Percentiles rank a stretch among this genome's conserved stretches.
These are phyloP conservation scores for Smutsia temminckii DNA, from an alignment of 2,797 vertebrate genomes.

Conservation along the genomic window DNA sequence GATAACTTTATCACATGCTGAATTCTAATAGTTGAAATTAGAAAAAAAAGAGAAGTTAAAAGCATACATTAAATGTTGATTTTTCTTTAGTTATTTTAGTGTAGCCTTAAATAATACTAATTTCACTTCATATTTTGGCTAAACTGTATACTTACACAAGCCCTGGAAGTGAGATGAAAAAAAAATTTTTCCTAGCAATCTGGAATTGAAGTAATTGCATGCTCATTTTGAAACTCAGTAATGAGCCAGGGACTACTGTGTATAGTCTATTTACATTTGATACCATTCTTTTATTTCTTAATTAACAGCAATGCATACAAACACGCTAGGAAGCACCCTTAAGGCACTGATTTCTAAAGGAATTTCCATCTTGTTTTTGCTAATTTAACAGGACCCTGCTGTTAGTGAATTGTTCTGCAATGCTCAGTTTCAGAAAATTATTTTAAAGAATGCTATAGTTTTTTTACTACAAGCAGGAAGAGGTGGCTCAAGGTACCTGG, in stretches of 20 bases:
- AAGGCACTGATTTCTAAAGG: conserved; percentile 49
- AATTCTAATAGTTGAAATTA: conserved; percentile 29
- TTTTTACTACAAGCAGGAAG: not conserved
- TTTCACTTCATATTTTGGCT: not conserved
- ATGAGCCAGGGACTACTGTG: not conserved
- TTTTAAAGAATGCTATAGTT: conserved; percentile 29
- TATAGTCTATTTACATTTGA: conserved; percentile 27
- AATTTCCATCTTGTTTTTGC: conserved; percentile 47
- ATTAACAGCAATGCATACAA: conserved; percentile 48
- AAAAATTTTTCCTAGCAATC: not conserved
- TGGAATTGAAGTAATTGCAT: not conserved
- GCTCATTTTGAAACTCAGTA: not conserved
- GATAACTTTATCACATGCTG: not conserved
- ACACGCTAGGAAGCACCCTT: conserved; percentile 44
- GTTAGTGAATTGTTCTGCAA: conserved; percentile 58
- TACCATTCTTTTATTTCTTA: conserved; percentile 18
- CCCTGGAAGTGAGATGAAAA: not conserved
- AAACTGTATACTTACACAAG: not conserved
- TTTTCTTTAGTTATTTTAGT: conserved; percentile 15
- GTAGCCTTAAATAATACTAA: not conserved
- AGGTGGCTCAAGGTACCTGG: not conserved
- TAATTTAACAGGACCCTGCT: conserved; percentile 52
- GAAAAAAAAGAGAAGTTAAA: not conserved
- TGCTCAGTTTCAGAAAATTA: conserved; percentile 51
- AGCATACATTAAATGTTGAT: not conserved